These are phyloP conservation scores for Steatornis caripensis DNA, from an alignment of 2,113 vertebrate species.

Conservation along the genomic window DNA sequence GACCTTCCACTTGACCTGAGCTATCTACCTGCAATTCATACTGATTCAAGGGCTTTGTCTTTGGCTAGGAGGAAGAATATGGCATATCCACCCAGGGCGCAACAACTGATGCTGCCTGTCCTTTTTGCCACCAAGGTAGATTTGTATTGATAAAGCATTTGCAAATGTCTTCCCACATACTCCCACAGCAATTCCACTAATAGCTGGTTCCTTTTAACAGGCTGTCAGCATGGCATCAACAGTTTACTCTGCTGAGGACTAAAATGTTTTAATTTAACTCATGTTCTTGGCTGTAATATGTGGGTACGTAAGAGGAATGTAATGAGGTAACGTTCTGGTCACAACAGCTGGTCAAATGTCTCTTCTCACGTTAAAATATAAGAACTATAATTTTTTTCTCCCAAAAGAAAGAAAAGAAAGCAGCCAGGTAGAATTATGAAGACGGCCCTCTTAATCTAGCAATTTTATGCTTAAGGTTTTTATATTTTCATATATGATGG, in stretches of 20 bases:
- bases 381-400: not conserved
- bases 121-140: not conserved
- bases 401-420: not conserved
- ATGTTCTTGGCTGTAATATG: not conserved
- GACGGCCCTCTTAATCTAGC: not conserved
- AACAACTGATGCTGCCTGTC: not conserved
- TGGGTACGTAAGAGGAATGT: not conserved
- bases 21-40: not conserved
- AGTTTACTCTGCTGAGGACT: not conserved
- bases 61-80: not conserved
- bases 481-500: not conserved
- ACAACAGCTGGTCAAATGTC: not conserved
- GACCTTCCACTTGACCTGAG: not conserved
- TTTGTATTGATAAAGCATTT: not conserved
- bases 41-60: not conserved
- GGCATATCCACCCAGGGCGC: not conserved
- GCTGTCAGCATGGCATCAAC: not conserved
- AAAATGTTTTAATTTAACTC: conserved; percentile 4
- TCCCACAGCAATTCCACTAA: not conserved
- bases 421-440: not conserved
- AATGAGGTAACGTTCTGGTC: not conserved
- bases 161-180: not conserved
- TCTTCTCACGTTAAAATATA: not conserved
- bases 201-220: not conserved
- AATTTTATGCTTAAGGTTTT: not conserved